Percentiles rank a stretch among this genome's conserved stretches.
phyloP scores from a whole-genome alignment of 2,113 vertebrate genomes.

The Pseudopipra pipra region DNA sequence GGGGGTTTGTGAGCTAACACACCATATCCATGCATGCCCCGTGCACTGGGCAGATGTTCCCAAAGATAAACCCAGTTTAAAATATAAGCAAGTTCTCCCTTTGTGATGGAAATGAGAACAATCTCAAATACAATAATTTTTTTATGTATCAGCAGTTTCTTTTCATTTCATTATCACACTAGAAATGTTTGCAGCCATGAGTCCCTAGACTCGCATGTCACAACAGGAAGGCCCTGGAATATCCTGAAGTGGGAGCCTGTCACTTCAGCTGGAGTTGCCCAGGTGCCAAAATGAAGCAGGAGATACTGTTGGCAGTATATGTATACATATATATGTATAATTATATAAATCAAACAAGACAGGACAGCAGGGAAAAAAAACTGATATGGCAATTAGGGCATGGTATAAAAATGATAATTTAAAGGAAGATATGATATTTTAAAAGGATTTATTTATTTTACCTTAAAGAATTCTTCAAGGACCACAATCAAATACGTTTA shows the following conservation, averaged over 20 bases:
- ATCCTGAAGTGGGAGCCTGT: not conserved
- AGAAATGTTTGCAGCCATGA: accelerated
- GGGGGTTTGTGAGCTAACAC: not conserved
- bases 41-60: not conserved
- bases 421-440: not conserved
- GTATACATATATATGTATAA: not conserved
- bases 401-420: not conserved
- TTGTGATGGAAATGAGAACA: not conserved
- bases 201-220: not conserved
- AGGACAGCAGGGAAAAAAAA: not conserved
- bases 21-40: not conserved
- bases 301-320: not conserved
- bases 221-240: not conserved
- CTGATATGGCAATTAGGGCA: accelerated
- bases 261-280: not conserved
- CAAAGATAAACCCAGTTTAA: not conserved
- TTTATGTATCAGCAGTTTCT: not conserved
- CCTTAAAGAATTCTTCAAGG: not conserved
- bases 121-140: not conserved
- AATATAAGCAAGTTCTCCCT: not conserved
- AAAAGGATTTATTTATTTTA: not conserved
- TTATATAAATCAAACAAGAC: not conserved
- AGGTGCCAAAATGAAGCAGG: not conserved
- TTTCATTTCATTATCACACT: not conserved
- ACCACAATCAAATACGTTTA: not conserved